These are phyloP conservation scores for Calonectris borealis DNA, from an alignment of 2,113 vertebrate genomes.

Conservation along the genomic window DNA sequence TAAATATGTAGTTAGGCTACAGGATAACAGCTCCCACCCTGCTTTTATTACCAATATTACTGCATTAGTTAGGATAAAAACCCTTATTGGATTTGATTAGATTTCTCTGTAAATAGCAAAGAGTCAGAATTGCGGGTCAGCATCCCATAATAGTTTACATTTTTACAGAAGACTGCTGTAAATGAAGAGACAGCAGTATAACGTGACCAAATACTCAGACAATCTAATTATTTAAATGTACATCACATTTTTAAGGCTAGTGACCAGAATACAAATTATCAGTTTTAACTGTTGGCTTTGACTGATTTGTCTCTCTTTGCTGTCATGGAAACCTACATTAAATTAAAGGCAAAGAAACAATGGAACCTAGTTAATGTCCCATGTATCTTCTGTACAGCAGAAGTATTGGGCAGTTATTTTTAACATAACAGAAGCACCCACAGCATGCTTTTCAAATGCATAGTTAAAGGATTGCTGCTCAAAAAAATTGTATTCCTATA, in stretches of 20 bases:
- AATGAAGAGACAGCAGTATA: background rate
- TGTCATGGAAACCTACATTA: background rate
- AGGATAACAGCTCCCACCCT: background rate
- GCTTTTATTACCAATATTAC: background rate
- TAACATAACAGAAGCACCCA: background rate
- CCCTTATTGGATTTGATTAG: background rate
- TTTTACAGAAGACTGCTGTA: background rate
- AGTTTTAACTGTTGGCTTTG: background rate
- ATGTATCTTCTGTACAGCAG: background rate
- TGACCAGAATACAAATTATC: background rate
- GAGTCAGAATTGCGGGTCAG: background rate
- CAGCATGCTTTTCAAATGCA: background rate
- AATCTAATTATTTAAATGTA: constrained; percentile 21
- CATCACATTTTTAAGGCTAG: background rate
- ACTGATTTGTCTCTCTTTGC: background rate
- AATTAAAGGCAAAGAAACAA: background rate
- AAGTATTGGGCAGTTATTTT: background rate
- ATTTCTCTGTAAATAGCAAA: background rate
- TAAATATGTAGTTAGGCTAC: background rate
- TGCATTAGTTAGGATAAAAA: background rate
- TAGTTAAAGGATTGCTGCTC: background rate
- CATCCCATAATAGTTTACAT: background rate
- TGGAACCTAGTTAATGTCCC: background rate
- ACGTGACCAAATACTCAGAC: background rate
- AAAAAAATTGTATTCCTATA: background rate